Evolutionary conservation across 2,113 vertebrate species (phyloP), one percentile per base, ranked within the genome.

Genomic region (Garra rufa): DNA sequence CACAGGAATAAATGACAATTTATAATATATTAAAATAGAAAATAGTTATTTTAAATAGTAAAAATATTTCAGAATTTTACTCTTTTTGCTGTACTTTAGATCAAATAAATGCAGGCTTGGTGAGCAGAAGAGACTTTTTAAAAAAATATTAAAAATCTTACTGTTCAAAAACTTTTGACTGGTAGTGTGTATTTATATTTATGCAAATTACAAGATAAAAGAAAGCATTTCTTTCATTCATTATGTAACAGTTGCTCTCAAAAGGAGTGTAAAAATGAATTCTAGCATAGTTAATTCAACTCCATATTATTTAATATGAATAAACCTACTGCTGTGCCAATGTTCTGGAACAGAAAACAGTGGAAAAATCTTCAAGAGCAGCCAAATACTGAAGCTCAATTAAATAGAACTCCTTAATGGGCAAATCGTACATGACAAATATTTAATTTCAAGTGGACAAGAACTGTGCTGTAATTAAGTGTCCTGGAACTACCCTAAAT

Each of bases 331-430:
- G 46, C 15, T 21, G 73, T 24, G 41, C 38, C 11, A 67, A 44
- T 57, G 28, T 38, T 82, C 26, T 55, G 21, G 24, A 76, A 21
- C 17, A 5, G 11, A 76, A 38, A 44, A 21, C 81, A 50, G 50
- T 38, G 7, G 0, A 13, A 21, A 57, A 50, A 73, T 46, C 73
- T 48, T 70, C 52, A 41, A 48, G 63, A 41, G 52, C 61, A 77
- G 85, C 48, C 50, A 63, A 28, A 76, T 28, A 28, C 19, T 83
- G 73, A 52, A 52, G 34, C 57, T 28, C 52, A 76, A 77, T 84
- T 34, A 52, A 59, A 84, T 26, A 50, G 26, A 26, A 10, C 11
- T 50, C 17, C 44, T 78, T 76, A 59, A 82, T 57, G 50, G n/a
- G 61, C 24, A 55, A 82, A 86, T 76, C 19, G 2, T 76, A 4